A percentile compares a stretch with the other conserved stretches of the same genome.
phyloP scores from a whole-genome alignment of 2,113 vertebrate genomes.

The Butorides virescens region DNA sequence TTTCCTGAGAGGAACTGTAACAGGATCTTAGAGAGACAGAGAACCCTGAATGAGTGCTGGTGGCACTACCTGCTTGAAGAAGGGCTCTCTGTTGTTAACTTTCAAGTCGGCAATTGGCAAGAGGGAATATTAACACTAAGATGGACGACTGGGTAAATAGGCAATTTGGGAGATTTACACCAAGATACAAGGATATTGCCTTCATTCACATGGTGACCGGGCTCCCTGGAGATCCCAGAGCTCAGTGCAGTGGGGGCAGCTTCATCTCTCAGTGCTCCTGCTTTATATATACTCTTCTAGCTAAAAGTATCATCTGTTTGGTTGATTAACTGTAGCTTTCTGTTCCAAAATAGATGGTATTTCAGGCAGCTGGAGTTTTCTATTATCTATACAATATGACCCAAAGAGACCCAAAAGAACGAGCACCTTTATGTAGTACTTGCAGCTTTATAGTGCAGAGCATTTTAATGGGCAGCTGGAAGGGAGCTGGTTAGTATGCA shows the following conservation, averaged over 20 bases:
- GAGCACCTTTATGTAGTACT: neutral
- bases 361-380: neutral
- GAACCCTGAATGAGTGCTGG: neutral
- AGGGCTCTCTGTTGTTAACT: neutral
- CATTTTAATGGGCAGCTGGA: neutral
- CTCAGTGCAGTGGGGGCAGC: neutral
- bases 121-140: neutral
- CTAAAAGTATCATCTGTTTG: neutral
- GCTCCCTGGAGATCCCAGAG: neutral
- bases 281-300: neutral
- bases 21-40: neutral
- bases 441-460: neutral
- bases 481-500: neutral
- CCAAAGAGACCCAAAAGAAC: neutral
- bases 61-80: neutral
- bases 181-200: neutral
- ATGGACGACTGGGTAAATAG: neutral
- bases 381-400: neutral
- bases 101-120: neutral
- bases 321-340: neutral
- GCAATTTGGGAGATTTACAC: neutral
- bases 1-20: neutral
- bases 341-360: neutral
- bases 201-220: accelerated
- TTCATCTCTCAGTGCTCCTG: neutral